Base-by-base conservation (phyloP, 2,113 vertebrate species). In the Osmerus eperlanus region DNA sequence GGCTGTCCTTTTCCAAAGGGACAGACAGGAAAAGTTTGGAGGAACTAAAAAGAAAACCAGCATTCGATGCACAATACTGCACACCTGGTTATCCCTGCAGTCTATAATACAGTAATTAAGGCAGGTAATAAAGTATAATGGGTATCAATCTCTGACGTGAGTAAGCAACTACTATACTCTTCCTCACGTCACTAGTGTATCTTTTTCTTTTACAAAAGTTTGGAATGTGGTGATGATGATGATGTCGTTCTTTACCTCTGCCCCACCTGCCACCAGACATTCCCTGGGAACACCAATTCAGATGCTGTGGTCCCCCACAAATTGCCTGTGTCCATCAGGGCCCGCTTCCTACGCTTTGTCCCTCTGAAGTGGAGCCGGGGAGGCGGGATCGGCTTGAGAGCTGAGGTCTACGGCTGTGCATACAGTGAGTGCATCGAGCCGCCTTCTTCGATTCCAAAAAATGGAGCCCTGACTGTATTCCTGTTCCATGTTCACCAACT, bases 371-470 rank as follows among this genome's bases (percentile, higher is more conserved):
- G 94, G 94, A 95, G 89, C 23, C 70, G 67, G 0, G 85, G 60
- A 14, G 94, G 94, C 0, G 85, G 78, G 71, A 92, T 95, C 11
- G 94, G 94, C 54, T 89, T 95, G 81, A 82, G 94, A 62, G 91
- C 94, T 3, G 95, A 95, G 67, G 93, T 90, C 51, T 95, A 94
- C 0, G 95, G 94, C 62, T 96, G 95, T 66, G 84, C 91, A n/a
- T 95, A 95, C 29, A 96, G 94, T 96, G 89, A 95, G 94, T 94
- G 65, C 2, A 13, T 76, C 28, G 61, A 11, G 0, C 5, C 7
- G 61, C 32, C 65, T 19, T 15, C 29, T 62, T 23, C n/a, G n/a
- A 28, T 54, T 47, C 7, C 5, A 5, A 36, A 8, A 36, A 36
- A 36, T 36, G 41, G 41, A 12, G 41, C 41, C 41, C 41, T 47